Percentiles rank a stretch among this genome's conserved stretches.
Evolutionary conservation across 2,888 invertebrate species (phyloP).

Genomic region (Conistra vaccinii): DNA sequence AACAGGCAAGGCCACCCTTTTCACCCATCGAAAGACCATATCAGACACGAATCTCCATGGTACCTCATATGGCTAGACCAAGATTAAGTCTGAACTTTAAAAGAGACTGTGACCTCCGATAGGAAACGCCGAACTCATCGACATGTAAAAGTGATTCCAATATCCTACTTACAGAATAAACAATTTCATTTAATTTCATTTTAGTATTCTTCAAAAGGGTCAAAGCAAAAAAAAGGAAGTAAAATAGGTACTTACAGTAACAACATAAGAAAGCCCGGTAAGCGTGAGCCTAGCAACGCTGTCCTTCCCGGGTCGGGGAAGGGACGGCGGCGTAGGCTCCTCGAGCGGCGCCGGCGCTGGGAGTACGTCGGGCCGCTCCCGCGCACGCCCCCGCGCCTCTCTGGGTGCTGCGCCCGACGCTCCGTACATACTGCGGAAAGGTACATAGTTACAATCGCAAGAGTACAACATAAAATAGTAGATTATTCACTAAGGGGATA

Average conservation of each 20-base stretch:
- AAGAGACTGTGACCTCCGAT: no score
- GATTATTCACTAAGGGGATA: no score
- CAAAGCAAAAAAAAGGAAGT: not conserved
- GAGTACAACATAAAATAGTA: not conserved
- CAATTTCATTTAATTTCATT: no score
- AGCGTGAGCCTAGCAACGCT: constrained; percentile 96
- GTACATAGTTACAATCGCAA: constrained; percentile 1
- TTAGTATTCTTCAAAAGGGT: not conserved
- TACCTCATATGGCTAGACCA: no score
- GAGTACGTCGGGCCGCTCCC: constrained; percentile 88
- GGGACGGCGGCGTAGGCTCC: constrained; percentile 79
- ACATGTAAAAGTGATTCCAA: no score
- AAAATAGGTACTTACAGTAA: constrained; percentile 91
- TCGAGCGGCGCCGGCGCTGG: constrained; percentile 86
- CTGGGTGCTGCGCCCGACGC: constrained; percentile 90
- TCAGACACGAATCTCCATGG: no score
- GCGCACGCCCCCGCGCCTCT: constrained; percentile 87
- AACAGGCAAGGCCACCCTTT: not conserved
- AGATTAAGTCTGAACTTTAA: no score
- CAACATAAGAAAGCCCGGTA: constrained; percentile 94
- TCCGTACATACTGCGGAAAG: constrained; percentile 83
- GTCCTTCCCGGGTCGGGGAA: constrained; percentile 92
- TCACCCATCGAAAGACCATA: no score
- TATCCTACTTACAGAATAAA: no score
- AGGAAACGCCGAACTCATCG: no score